These are phyloP conservation scores for Stratiomys singularior DNA, from an alignment of 2,888 invertebrate species.

Conservation along the genomic window DNA sequence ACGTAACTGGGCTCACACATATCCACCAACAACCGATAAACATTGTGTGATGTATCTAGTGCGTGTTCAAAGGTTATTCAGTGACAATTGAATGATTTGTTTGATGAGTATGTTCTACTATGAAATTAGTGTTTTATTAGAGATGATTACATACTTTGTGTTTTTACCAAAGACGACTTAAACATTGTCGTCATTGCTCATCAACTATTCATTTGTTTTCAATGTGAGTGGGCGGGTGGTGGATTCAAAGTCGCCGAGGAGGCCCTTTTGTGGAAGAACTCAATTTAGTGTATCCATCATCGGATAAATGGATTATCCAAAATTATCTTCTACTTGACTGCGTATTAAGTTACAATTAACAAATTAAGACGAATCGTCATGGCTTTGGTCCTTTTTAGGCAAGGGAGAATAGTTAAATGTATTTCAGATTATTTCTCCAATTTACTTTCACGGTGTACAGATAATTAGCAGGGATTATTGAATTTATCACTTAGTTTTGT, in stretches of 20 bases:
- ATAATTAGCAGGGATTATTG: no score
- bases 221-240: not conserved
- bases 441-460: not conserved
- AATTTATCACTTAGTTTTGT: no score
- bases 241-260: not conserved
- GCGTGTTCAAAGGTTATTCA: constrained; percentile 36
- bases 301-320: not conserved
- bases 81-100: constrained; percentile 44
- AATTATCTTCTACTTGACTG: constrained; percentile 11
- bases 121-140: constrained; percentile 40
- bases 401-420: not conserved
- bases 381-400: no score
- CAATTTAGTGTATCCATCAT: not conserved
- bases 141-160: constrained; percentile 27
- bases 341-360: not conserved
- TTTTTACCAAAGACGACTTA: not conserved
- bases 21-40: not conserved
- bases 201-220: not conserved
- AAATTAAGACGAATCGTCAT: no score
- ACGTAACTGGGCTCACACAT: not conserved
- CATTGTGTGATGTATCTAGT: not conserved
- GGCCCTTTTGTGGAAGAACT: not conserved
- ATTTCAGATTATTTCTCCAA: constrained; percentile 12
- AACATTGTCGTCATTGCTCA: not conserved
- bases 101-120: constrained; percentile 35